phyloP scores from a whole-genome alignment of 2,888 invertebrate species.

The Augochlorella aurata region DNA sequence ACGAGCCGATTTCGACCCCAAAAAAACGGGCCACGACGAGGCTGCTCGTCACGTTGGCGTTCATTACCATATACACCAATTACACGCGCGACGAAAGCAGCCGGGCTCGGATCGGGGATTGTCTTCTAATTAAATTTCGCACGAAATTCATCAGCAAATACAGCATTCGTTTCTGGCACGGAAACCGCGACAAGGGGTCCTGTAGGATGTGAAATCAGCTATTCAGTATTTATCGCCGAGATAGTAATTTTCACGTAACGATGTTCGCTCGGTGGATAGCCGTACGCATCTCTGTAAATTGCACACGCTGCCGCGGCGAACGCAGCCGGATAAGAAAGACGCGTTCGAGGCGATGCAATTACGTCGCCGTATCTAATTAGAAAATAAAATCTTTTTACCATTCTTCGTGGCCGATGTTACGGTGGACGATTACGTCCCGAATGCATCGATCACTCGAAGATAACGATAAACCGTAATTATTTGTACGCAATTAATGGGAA shows the following conservation, averaged over 20 bases:
- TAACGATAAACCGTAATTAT: conserved; percentile 18
- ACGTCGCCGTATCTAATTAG: conserved; percentile 28
- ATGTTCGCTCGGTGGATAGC: conserved; percentile 3
- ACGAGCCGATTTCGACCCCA: not conserved
- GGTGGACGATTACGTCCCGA: conserved; percentile 18
- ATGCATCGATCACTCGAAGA: conserved; percentile 16
- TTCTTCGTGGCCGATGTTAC: not conserved
- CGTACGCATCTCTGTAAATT: conserved; percentile 29
- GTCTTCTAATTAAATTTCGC: conserved; percentile 34
- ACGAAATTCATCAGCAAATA: conserved; percentile 7
- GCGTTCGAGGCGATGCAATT: conserved; percentile 39
- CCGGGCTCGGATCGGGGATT: conserved; percentile 19
- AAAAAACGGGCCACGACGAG: not conserved
- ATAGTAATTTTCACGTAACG: conserved; percentile 54
- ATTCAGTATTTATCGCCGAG: conserved; percentile 38
- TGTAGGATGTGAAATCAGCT: conserved; percentile 44
- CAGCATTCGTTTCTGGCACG: conserved; percentile 22
- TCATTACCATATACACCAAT: not conserved
- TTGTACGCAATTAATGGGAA: not conserved
- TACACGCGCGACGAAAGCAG: conserved; percentile 12
- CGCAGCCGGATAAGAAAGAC: not conserved
- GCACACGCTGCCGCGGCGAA: not conserved
- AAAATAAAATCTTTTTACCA: conserved; percentile 25
- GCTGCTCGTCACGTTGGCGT: not conserved
- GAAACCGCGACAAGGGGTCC: conserved; percentile 1